phyloP scores from a whole-genome alignment of 1,140 invertebrate genomes.

The Globodera rostochiensis region DNA sequence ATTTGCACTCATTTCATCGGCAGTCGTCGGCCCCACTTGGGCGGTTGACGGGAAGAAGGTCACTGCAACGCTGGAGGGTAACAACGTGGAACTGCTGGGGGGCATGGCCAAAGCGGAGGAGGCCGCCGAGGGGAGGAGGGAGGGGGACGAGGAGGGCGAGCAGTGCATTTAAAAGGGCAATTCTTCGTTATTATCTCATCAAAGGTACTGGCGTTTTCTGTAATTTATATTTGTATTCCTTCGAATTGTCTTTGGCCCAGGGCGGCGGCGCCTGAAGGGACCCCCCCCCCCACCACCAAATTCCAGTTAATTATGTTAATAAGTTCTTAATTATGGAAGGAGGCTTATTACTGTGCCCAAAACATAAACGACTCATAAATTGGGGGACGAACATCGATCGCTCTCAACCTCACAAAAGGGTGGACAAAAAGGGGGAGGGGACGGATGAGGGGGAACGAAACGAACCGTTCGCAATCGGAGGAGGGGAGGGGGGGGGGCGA shows the following conservation, averaged over 20 bases:
- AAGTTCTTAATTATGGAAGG: no score
- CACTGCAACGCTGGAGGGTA: neutral
- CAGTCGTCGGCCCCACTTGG: neutral
- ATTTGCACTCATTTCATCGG: neutral
- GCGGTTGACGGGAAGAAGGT: conserved; percentile 1
- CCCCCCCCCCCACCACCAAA: no score
- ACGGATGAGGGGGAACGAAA: neutral
- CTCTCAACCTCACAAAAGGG: neutral
- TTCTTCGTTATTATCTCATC: no score
- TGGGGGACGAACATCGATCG: neutral
- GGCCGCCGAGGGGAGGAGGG: neutral
- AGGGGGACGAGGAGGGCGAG: neutral
- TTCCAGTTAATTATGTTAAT: no score
- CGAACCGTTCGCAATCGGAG: neutral
- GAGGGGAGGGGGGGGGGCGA: no score
- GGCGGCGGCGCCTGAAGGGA: no score
- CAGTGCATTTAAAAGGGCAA: neutral
- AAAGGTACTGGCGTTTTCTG: no score
- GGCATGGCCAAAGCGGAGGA: conserved; percentile 1
- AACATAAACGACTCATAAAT: neutral
- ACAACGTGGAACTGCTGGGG: neutral
- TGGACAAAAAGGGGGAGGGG: neutral
- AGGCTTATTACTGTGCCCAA: neutral
- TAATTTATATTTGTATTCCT: no score
- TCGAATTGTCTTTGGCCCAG: no score